phyloP scores from a whole-genome alignment of 2,113 vertebrate species.

The Oophaga pumilio region DNA sequence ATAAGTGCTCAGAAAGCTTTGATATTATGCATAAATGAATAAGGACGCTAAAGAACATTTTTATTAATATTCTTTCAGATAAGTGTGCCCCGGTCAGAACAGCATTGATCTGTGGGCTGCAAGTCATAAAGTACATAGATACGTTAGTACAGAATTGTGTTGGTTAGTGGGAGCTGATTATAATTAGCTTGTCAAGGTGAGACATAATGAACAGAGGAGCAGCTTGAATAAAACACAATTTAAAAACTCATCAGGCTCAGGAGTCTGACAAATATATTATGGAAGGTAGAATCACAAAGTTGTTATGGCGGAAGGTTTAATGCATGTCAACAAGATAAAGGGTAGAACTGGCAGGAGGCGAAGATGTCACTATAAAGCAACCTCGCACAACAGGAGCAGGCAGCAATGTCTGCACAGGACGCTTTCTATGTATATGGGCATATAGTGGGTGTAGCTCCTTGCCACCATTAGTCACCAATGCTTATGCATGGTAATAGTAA shows the following conservation, averaged over 20 bases:
- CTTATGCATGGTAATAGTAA: neutral
- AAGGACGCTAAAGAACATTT: conserved; percentile 34
- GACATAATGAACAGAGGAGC: conserved; percentile 40
- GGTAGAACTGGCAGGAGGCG: neutral
- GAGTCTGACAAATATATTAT: conserved; percentile 23
- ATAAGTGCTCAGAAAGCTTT: neutral
- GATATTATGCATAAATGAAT: neutral
- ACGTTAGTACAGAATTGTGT: conserved; percentile 18
- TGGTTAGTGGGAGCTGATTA: conserved; percentile 43
- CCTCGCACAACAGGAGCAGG: neutral
- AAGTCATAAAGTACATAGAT: conserved; percentile 40
- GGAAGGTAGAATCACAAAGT: neutral
- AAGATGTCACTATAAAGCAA: neutral
- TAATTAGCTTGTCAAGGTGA: conserved; percentile 49
- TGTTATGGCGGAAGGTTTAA: conserved; percentile 22
- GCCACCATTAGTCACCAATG: neutral
- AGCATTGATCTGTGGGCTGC: conserved; percentile 42
- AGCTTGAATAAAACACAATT: conserved; percentile 47
- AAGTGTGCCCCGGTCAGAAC: conserved; percentile 13
- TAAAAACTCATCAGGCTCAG: conserved; percentile 39
- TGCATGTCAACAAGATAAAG: conserved; percentile 6
- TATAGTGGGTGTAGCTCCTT: neutral
- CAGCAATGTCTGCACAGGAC: neutral
- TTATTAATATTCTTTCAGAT: conserved; percentile 38
- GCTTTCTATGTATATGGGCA: neutral